Conservation (phyloP, 2,797 vertebrate species). For the Schizopygopsis malacanthus region DNA sequence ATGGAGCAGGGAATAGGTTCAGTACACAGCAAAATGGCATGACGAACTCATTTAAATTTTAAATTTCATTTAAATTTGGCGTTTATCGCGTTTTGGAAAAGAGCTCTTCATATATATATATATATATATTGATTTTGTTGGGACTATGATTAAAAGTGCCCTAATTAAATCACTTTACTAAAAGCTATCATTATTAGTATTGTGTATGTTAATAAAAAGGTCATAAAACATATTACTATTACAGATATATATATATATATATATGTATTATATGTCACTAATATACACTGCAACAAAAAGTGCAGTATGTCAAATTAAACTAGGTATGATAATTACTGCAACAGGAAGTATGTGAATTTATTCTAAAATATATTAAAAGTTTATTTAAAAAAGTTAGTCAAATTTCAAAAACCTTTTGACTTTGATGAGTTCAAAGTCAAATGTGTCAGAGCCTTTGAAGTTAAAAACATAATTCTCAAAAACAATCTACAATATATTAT, state of each 20-base stretch:
- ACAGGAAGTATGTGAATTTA: constrained; percentile 38
- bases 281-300: too few species aligned
- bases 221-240: too few species aligned
- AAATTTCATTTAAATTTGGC: too few species aligned
- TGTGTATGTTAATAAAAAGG: background rate
- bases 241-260: too few species aligned
- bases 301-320: too few species aligned
- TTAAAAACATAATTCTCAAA: background rate
- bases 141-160: background rate
- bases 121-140: background rate
- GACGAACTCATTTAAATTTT: too few species aligned
- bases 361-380: background rate
- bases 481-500: too few species aligned
- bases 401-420: background rate
- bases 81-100: too few species aligned
- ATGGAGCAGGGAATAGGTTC: too few species aligned
- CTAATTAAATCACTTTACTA: background rate
- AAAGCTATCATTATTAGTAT: background rate
- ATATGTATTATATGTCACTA: too few species aligned
- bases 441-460: background rate
- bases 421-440: background rate
- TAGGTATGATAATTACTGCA: constrained; percentile 40
- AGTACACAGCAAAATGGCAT: too few species aligned
- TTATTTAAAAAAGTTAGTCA: background rate
- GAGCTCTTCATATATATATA: too few species aligned